Base-by-base conservation (phyloP, 2,797 vertebrate species). In the Anableps anableps region DNA sequence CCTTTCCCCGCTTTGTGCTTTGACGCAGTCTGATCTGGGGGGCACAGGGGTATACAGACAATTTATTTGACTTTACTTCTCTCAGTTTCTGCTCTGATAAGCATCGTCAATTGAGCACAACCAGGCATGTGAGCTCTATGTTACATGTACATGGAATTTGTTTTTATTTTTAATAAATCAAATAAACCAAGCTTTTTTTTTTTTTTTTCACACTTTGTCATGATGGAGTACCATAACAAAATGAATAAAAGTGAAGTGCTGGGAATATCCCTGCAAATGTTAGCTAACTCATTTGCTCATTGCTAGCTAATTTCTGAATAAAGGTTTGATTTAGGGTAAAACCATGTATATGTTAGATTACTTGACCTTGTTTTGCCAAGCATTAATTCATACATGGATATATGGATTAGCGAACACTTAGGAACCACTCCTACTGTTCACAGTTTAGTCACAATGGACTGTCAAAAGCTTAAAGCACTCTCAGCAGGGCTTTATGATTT, bases 401-500 rank as follows among this genome's bases (percentile, higher is more conserved):
- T 45, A 72, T 45, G 48, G 64, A 74, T 70, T n/a, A 14, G 51
- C 58, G 51, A 72, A 78, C 50, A 78, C 29, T 48, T 51, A 29
- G 34, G 13, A 51, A 64, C 70, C 75, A 11, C 7, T 55, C 64
- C 21, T 29, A 48, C 74, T 51, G 43, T 50, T 76, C 66, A 62
- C 29, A 13, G 11, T 58, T 70, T 48, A 45, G 9, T 78, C 71
- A 47, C 62, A 78, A 76, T 34, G 38, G 64, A 41, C 41, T 73
- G 81, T 83, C 51, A 75, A 74, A 75, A 72, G 1, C 0, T 75
- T n/a, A 36, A 87, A 68, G 77, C 11, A 81, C 43, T 70, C 64
- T 38, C 48, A 72, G 75, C 64, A 79, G n/a, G 13, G 34, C 78
- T 80, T 74, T 45, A 48, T 19, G 34, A 66, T 51, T 72, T 23